These are phyloP conservation scores for Stegophylla sp. DNA, from an alignment of 2,888 invertebrate genomes.

Conservation along the genomic window DNA sequence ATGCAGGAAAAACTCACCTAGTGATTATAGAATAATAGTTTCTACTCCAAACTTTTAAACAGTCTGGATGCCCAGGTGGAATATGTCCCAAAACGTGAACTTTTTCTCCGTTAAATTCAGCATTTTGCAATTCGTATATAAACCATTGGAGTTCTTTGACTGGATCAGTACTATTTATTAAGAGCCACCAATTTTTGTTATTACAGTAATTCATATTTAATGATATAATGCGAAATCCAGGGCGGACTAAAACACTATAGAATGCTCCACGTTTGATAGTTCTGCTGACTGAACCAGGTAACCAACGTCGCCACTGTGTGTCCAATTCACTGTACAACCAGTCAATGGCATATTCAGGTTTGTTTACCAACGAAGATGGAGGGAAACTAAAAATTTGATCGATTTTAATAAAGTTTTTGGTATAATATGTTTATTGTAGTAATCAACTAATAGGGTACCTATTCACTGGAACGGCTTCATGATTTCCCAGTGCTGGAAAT, in stretches of 20 bases:
- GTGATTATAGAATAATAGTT: conserved; percentile 90
- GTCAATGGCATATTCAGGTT: conserved; percentile 76
- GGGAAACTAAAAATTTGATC: conserved; percentile 74
- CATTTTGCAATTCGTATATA: conserved; percentile 89
- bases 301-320: conserved; percentile 88
- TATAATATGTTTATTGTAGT: neutral
- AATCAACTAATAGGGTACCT: conserved; percentile 69
- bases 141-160: conserved; percentile 95
- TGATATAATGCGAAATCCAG: conserved; percentile 89
- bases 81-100: conserved; percentile 97
- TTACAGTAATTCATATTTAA: conserved; percentile 97
- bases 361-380: conserved; percentile 81
- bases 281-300: conserved; percentile 85
- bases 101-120: conserved; percentile 91
- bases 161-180: conserved; percentile 94
- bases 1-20: conserved; percentile 66
- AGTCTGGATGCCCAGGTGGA: conserved; percentile 92
- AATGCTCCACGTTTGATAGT: conserved; percentile 87
- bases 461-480: conserved; percentile 94
- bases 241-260: conserved; percentile 88
- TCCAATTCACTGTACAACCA: conserved; percentile 94
- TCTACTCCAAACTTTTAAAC: conserved; percentile 92
- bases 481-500: conserved; percentile 94
- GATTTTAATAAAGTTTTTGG: too few species aligned
- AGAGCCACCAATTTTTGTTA: conserved; percentile 93